A percentile compares a stretch with the other conserved stretches of the same genome.
Conservation (phyloP, 2,888 invertebrate genomes). For the Furcula furcula region DNA sequence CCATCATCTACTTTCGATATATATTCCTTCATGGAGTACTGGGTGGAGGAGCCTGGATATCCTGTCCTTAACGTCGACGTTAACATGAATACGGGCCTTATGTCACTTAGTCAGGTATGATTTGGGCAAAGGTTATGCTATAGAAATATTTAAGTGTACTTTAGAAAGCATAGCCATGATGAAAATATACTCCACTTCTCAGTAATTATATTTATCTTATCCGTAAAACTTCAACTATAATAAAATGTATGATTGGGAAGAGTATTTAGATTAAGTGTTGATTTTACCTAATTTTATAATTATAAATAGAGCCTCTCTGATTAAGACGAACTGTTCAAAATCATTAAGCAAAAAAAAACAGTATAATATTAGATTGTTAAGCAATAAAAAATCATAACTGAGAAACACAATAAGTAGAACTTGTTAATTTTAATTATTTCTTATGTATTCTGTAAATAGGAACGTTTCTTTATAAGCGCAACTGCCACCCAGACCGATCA, state of each 20-base stretch:
- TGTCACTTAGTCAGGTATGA: constrained; percentile 58
- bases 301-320: too few relatives aligned
- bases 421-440: too few relatives aligned
- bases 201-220: neutral
- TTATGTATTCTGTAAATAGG: constrained; percentile 32
- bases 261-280: too few relatives aligned
- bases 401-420: too few relatives aligned
- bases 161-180: neutral
- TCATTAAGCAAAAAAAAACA: too few relatives aligned
- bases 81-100: constrained; percentile 47
- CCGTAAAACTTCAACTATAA: too few relatives aligned
- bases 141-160: neutral
- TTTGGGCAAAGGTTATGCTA: neutral
- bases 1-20: constrained; percentile 36
- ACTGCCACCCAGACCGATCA: constrained; percentile 42
- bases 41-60: constrained; percentile 84
- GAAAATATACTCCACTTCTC: neutral
- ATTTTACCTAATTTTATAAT: too few relatives aligned
- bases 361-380: too few relatives aligned
- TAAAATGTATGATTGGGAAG: too few relatives aligned
- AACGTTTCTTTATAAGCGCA: constrained; percentile 61
- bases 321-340: too few relatives aligned
- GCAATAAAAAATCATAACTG: too few relatives aligned
- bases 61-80: constrained; percentile 79
- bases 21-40: constrained; percentile 58